Percentiles rank a stretch among this genome's conserved stretches.
These are phyloP conservation scores for Dryobota labecula DNA, from an alignment of 2,888 invertebrate genomes.

Conservation along the genomic window DNA sequence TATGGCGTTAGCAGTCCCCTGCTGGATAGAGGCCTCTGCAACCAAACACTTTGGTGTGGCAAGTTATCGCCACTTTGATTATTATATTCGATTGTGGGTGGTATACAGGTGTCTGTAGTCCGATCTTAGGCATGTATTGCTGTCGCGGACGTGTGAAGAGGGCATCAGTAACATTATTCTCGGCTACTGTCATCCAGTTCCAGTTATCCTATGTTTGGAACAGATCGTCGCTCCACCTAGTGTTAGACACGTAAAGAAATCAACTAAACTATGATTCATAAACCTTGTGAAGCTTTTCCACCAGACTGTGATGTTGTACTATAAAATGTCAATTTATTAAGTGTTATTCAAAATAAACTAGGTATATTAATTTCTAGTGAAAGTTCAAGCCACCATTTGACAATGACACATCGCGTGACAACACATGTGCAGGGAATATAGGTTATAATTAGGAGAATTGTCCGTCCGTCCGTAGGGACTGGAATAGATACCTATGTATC, in stretches of 20 bases:
- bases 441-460: conserved; percentile 68
- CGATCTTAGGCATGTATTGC: too few relatives aligned
- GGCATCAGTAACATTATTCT: neutral
- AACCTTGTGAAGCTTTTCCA: conserved; percentile 19
- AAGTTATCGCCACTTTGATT: too few relatives aligned
- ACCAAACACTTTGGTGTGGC: neutral
- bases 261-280: conserved; percentile 1
- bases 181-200: neutral
- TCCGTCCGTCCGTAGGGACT: conserved; percentile 55
- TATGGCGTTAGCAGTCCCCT: neutral
- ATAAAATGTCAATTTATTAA: conserved; percentile 37
- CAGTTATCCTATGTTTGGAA: neutral
- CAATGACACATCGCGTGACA: conserved; percentile 65
- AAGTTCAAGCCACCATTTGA: conserved; percentile 51
- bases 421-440: conserved; percentile 50
- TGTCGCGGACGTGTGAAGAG: too few relatives aligned
- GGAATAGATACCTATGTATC: conserved; percentile 38
- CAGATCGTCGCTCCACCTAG: neutral
- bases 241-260: neutral
- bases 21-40: neutral
- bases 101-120: too few relatives aligned
- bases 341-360: conserved; percentile 40
- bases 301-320: neutral
- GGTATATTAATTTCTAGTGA: conserved; percentile 42
- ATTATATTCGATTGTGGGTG: too few relatives aligned